These are phyloP conservation scores for Petaurus breviceps DNA, from an alignment of 2,113 vertebrate species.

Conservation along the genomic window DNA sequence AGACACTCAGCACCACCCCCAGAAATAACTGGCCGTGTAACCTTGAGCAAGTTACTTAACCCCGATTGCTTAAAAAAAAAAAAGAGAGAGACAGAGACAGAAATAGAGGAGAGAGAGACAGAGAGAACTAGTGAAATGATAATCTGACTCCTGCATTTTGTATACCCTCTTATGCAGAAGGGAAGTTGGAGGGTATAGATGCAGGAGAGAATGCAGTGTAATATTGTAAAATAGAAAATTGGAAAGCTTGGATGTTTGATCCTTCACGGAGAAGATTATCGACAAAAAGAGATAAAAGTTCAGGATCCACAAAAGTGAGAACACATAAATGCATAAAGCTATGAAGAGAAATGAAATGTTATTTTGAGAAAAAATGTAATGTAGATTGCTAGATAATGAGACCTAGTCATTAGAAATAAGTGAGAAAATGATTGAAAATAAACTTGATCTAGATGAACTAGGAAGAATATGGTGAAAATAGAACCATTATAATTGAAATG, in stretches of 20 bases:
- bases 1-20: too few relatives aligned
- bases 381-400: slow-evolving; percentile 44
- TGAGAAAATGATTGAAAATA: slow-evolving; percentile 14
- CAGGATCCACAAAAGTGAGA: neutral
- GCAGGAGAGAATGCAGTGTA: neutral
- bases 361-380: slow-evolving; percentile 35
- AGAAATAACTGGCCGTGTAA: too few relatives aligned
- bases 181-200: neutral
- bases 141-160: neutral
- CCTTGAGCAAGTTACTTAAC: too few relatives aligned
- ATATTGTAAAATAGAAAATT: neutral
- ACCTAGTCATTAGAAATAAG: slow-evolving; percentile 28
- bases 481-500: neutral
- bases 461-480: neutral
- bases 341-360: slow-evolving; percentile 48
- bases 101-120: too few relatives aligned
- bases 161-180: neutral
- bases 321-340: slow-evolving; percentile 29
- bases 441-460: slow-evolving; percentile 44
- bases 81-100: too few relatives aligned
- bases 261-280: neutral
- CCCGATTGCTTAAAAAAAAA: too few relatives aligned
- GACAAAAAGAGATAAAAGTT: neutral
- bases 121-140: neutral
- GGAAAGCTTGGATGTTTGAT: neutral